Conservation (phyloP, 2,797 vertebrate genomes). For the Graptemys geographica region DNA sequence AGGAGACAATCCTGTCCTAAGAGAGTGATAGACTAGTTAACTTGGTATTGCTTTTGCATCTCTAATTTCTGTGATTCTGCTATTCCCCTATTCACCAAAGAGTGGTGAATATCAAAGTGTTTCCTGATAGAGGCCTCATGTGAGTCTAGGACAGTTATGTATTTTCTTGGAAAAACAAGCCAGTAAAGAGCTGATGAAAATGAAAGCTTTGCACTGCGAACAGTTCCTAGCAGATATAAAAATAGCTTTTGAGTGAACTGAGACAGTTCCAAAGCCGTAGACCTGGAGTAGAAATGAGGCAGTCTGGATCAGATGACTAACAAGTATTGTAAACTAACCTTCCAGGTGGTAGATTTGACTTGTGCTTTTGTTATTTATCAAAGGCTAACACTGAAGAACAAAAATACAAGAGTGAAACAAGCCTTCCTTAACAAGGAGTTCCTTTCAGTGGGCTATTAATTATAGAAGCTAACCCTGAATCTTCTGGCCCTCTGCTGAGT, state of each 20-base stretch:
- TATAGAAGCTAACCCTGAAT: slow-evolving; percentile 70
- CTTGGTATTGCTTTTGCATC: neutral
- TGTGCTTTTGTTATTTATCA: slow-evolving; percentile 33
- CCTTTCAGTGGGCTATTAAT: slow-evolving; percentile 78
- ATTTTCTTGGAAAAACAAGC: neutral
- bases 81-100: neutral
- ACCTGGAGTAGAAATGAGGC: neutral
- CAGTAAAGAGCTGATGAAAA: neutral
- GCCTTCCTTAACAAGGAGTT: slow-evolving; percentile 70
- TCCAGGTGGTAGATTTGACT: neutral
- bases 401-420: neutral
- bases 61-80: neutral
- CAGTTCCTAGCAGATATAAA: neutral
- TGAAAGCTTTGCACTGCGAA: neutral
- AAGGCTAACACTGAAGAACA: slow-evolving; percentile 9
- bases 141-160: neutral
- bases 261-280: neutral
- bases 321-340: fast-evolving
- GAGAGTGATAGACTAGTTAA: fast-evolving
- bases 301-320: neutral
- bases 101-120: fast-evolving
- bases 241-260: slow-evolving; percentile 7
- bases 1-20: neutral
- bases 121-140: neutral
- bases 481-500: slow-evolving; percentile 65